A percentile compares a stretch with the other conserved stretches of the same genome.
Evolutionary conservation across 2,797 vertebrate species (phyloP).

Genomic region (Oceanodroma leucorhoa): DNA sequence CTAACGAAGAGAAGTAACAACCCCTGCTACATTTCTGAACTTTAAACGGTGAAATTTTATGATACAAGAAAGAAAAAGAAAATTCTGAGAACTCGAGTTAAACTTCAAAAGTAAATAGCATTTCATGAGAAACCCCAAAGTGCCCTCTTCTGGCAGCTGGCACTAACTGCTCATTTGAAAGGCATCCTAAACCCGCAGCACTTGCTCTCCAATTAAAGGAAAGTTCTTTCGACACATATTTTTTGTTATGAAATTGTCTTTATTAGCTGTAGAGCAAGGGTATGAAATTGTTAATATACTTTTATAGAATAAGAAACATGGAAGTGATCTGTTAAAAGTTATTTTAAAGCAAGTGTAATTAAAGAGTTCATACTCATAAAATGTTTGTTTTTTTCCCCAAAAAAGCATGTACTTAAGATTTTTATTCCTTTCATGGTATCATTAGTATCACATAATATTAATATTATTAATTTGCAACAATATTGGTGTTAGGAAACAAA

Average conservation of each 20-base stretch:
- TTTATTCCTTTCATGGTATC: neutral
- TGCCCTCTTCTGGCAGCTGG: constrained; percentile 48
- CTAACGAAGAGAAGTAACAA: neutral
- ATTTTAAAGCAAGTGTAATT: neutral
- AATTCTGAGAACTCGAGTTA: neutral
- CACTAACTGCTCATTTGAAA: neutral
- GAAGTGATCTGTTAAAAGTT: neutral
- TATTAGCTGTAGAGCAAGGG: neutral
- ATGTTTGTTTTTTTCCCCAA: fast-evolving
- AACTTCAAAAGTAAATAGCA: neutral
- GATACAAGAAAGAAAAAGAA: neutral
- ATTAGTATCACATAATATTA: neutral
- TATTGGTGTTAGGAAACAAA: neutral
- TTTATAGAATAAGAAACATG: neutral
- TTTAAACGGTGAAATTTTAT: neutral
- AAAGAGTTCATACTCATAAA: neutral
- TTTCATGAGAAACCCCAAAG: constrained; percentile 4
- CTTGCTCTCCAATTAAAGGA: neutral
- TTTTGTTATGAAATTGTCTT: neutral
- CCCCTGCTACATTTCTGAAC: neutral
- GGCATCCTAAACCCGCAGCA: fast-evolving
- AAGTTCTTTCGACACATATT: neutral
- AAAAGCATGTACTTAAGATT: neutral
- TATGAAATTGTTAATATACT: neutral
- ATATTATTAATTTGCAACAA: neutral